A percentile compares a stretch with the other conserved stretches of the same genome.
Conservation (phyloP, 1,140 invertebrate genomes). For the Parapsyche elsis region DNA sequence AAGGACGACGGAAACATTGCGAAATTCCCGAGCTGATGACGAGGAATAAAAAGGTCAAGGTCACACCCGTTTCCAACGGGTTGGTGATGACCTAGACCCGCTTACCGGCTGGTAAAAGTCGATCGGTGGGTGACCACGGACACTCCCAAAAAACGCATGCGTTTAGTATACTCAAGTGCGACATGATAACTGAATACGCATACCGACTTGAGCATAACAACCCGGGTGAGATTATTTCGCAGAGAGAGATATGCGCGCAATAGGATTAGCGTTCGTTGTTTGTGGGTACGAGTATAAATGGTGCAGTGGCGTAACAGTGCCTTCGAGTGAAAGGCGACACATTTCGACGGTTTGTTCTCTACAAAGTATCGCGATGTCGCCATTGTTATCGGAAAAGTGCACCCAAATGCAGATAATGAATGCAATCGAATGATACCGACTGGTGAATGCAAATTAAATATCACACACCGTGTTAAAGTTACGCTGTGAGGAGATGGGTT, state of each 20-base stretch:
- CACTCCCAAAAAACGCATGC: not conserved
- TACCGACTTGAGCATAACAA: not conserved
- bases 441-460: too few species aligned
- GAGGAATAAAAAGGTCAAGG: slow-evolving; percentile 4
- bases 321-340: not conserved
- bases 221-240: too few species aligned
- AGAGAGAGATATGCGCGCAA: too few species aligned
- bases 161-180: not conserved
- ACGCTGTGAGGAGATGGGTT: too few species aligned
- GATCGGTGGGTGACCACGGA: not conserved
- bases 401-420: too few species aligned
- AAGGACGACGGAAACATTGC: not conserved
- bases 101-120: not conserved
- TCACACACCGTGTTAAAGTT: too few species aligned
- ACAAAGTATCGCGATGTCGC: too few species aligned
- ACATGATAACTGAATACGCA: not conserved
- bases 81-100: slow-evolving; percentile 8
- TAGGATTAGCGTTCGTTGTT: too few species aligned
- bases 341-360: too few species aligned
- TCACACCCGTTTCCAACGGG: not conserved
- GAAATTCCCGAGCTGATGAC: not conserved
- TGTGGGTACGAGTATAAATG: not conserved
- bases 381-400: too few species aligned
- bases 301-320: not conserved
- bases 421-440: too few species aligned